A percentile compares a stretch with the other conserved stretches of the same genome.
Evolutionary conservation across 2,797 vertebrate genomes (phyloP).

Genomic region (Poecilia gillii): DNA sequence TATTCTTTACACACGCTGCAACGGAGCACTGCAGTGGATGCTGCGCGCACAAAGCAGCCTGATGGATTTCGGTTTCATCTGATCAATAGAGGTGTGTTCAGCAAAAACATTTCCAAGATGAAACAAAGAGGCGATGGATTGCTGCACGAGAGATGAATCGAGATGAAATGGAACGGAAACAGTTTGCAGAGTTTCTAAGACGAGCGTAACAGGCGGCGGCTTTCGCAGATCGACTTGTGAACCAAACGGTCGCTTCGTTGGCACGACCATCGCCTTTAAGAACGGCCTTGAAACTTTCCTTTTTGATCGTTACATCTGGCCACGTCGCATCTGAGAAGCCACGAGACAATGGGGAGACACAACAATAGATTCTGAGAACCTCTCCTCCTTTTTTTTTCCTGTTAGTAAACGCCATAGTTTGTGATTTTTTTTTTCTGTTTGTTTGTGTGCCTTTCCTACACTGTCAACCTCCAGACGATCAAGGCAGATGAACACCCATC

Average conservation of each 20-base stretch:
- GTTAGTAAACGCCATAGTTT: background rate
- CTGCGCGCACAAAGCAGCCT: constrained; percentile 53
- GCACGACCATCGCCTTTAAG: background rate
- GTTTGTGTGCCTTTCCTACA: background rate
- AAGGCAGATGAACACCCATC: background rate
- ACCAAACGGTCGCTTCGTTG: background rate
- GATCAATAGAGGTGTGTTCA: constrained; percentile 18
- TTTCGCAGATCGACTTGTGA: background rate
- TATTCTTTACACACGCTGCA: constrained; percentile 74
- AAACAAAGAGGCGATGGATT: constrained; percentile 15
- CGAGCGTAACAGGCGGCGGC: background rate
- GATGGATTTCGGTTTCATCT: constrained; percentile 29
- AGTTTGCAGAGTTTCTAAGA: constrained; percentile 2
- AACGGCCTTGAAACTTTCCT: background rate
- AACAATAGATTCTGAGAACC: background rate
- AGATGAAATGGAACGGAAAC: constrained; percentile 24
- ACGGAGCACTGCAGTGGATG: constrained; percentile 68
- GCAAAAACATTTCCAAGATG: constrained; percentile 8
- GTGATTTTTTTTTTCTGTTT: background rate
- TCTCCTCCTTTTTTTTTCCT: background rate
- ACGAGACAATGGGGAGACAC: background rate
- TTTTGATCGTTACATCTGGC: background rate
- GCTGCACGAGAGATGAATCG: constrained; percentile 8
- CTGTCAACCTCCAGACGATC: background rate
- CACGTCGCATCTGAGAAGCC: background rate